These are phyloP conservation scores for Chromobotia macracanthus DNA, from an alignment of 2,797 vertebrate species.

Conservation along the genomic window DNA sequence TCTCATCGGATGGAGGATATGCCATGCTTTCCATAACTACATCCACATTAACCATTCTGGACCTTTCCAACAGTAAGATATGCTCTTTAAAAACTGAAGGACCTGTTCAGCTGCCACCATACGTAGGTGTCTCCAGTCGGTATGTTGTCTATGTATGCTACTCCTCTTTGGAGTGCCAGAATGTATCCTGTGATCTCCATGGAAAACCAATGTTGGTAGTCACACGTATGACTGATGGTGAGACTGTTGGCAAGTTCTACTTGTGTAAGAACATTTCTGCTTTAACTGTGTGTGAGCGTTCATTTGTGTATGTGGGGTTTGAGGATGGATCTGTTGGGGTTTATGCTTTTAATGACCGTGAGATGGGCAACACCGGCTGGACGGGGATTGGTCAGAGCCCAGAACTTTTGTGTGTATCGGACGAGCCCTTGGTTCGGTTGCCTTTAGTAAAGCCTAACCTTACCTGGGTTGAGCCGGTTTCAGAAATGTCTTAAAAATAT, in stretches of 20 bases:
- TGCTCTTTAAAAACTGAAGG: slow-evolving; percentile 70
- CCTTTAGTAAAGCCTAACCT: slow-evolving; percentile 66
- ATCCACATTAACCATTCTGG: slow-evolving; percentile 70
- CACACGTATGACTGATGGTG: slow-evolving; percentile 69
- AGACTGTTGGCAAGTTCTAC: slow-evolving; percentile 68
- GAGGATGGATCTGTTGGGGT: slow-evolving; percentile 78
- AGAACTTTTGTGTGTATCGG: slow-evolving; percentile 62
- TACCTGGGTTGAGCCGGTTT: slow-evolving; percentile 63
- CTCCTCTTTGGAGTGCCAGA: slow-evolving; percentile 25
- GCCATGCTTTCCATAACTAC: slow-evolving; percentile 70
- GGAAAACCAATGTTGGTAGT: slow-evolving; percentile 68
- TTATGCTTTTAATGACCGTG: slow-evolving; percentile 69
- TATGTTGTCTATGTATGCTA: slow-evolving; percentile 70
- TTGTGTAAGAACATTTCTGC: slow-evolving; percentile 68
- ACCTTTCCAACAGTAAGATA: slow-evolving; percentile 68
- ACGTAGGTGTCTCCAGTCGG: slow-evolving; percentile 67
- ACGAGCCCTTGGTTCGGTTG: slow-evolving; percentile 61
- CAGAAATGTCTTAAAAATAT: slow-evolving; percentile 27
- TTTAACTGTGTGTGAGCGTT: slow-evolving; percentile 64
- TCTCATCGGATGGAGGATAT: slow-evolving; percentile 72
- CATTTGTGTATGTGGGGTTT: slow-evolving; percentile 77
- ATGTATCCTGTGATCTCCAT: slow-evolving; percentile 66
- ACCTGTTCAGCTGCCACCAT: slow-evolving; percentile 65
- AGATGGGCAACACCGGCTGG: slow-evolving; percentile 28
- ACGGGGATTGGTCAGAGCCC: slow-evolving; percentile 29